These are phyloP conservation scores for Zelostemma sp. DNA, from an alignment of 1,140 invertebrate genomes.

Conservation along the genomic window DNA sequence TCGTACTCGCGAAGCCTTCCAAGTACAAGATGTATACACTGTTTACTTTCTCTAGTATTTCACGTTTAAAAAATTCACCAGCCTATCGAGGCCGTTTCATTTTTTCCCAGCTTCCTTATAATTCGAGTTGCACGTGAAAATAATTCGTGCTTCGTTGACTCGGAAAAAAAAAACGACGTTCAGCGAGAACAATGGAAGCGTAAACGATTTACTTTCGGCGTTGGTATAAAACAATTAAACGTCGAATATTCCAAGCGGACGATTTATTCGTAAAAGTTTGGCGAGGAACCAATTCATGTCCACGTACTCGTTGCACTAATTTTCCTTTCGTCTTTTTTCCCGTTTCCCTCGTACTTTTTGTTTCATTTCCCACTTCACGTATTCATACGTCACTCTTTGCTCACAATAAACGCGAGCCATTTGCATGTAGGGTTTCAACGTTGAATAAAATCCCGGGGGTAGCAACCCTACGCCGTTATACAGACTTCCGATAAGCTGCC, in stretches of 20 bases:
- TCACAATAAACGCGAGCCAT: constrained; percentile 65
- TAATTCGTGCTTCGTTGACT: too few relatives aligned
- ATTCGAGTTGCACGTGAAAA: too few relatives aligned
- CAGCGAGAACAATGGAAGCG: too few relatives aligned
- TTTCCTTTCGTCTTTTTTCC: constrained; percentile 35
- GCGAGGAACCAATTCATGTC: constrained; percentile 33
- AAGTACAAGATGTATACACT: constrained; percentile 45
- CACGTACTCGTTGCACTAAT: constrained; percentile 14
- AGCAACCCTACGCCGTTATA: constrained; percentile 36
- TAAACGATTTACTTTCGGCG: too few relatives aligned
- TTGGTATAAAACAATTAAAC: constrained; percentile 35
- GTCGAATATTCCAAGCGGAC: constrained; percentile 13
- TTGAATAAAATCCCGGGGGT: constrained; percentile 48
- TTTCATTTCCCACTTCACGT: constrained; percentile 62
- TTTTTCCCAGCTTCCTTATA: too few relatives aligned
- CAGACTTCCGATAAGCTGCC: constrained; percentile 59
- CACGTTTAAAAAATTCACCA: background rate
- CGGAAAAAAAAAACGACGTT: too few relatives aligned
- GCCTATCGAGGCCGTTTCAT: too few relatives aligned
- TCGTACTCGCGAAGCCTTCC: constrained; percentile 49
- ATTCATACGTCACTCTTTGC: constrained; percentile 65
- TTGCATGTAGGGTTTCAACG: constrained; percentile 61
- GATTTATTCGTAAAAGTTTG: constrained; percentile 16
- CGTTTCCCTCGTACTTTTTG: constrained; percentile 40
- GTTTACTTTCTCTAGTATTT: constrained; percentile 24